Percentiles rank a stretch among this genome's conserved stretches.
Evolutionary conservation across 2,888 invertebrate genomes (phyloP).

Genomic region (Diaphora mendica): DNA sequence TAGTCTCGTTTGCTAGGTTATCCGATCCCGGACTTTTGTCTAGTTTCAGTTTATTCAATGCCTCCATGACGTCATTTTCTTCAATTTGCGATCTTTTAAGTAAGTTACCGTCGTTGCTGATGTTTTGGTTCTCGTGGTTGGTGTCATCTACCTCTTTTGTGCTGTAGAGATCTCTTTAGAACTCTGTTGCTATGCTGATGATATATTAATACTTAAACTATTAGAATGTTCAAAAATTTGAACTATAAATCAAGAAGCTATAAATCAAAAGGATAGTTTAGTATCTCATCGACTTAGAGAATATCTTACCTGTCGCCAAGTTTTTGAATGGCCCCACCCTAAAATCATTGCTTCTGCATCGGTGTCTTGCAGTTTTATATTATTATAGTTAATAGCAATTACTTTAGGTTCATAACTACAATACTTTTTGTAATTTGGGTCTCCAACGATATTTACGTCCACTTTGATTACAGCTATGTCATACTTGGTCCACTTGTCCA

Average conservation of each 20-base stretch:
- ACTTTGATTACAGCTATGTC: constrained; percentile 11
- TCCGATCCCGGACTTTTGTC: no score
- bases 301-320: constrained; percentile 4
- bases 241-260: no score
- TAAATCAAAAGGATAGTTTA: neutral
- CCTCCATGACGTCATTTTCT: no score
- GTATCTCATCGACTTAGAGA: neutral
- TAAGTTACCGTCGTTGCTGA: no score
- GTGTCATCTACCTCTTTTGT: no score
- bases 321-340: constrained; percentile 6
- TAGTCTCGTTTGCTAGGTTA: no score
- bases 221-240: neutral
- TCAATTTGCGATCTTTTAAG: no score
- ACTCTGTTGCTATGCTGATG: no score
- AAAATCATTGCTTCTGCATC: neutral
- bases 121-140: no score
- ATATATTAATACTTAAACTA: no score
- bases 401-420: neutral
- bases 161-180: no score
- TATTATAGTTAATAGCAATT: neutral
- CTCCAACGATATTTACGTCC: neutral
- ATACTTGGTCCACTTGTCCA: constrained; percentile 1
- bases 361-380: neutral
- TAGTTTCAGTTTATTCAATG: no score
- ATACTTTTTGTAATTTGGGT: neutral